A percentile compares a stretch with the other conserved stretches of the same genome.
phyloP scores from a whole-genome alignment of 2,113 vertebrate species.

The Trogon melanurus region DNA sequence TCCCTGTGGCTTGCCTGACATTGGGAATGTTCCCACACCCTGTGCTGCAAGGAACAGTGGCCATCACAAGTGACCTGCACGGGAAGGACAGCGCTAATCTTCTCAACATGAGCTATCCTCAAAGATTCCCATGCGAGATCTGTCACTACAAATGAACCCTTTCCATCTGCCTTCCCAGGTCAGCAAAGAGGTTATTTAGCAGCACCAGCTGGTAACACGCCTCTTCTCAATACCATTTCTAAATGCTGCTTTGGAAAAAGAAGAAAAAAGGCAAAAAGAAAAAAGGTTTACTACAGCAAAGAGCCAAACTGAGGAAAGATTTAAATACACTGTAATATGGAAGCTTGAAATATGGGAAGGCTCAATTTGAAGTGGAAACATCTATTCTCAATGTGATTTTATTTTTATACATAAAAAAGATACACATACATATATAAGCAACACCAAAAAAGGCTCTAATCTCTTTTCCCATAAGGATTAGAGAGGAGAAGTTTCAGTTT shows the following conservation, averaged over 20 bases:
- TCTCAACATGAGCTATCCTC: conserved; percentile 62
- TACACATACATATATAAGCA: background rate
- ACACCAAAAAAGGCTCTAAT: background rate
- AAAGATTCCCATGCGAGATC: conserved; percentile 68
- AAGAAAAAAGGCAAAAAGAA: background rate
- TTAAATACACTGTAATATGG: background rate
- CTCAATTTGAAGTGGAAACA: background rate
- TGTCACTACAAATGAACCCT: conserved; percentile 74
- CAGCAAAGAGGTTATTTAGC: conserved; percentile 74
- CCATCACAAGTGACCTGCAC: conserved; percentile 60
- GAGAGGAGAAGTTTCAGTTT: background rate
- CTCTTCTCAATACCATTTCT: conserved; percentile 58
- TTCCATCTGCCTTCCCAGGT: conserved; percentile 76
- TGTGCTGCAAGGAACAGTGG: conserved; percentile 48
- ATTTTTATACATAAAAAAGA: background rate
- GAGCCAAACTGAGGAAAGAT: background rate
- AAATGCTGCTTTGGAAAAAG: conserved; percentile 29
- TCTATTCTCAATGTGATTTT: background rate
- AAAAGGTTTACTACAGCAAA: background rate
- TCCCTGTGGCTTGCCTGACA: conserved; percentile 31
- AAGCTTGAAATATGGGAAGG: background rate
- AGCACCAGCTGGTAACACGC: conserved; percentile 67
- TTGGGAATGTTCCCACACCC: conserved; percentile 22
- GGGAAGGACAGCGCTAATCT: conserved; percentile 71
- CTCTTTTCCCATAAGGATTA: background rate